Evolutionary conservation across 2,113 vertebrate genomes (phyloP), one percentile per base, ranked within the genome.

Genomic region (Syngnathus typhle): DNA sequence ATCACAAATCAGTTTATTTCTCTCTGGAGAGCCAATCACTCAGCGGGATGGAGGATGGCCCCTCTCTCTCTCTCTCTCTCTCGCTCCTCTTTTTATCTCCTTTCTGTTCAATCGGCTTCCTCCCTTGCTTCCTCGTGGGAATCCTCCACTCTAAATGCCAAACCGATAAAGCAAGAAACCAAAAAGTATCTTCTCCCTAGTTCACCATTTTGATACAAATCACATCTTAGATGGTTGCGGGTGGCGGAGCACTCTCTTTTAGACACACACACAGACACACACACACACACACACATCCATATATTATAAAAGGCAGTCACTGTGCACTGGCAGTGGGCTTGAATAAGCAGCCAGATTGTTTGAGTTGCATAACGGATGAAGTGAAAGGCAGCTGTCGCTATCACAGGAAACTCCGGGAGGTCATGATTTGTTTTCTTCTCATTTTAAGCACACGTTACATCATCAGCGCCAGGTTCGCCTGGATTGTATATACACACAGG

Each of bases 1-100:
- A 88, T 88, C 85, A 88, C 60, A 87, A 87, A 88, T 90, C 80
- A 84, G 81, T 88, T 83, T 75, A 74, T 81, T 88, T 81, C 64
- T 59, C 86, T 80, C 77, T 15, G 39, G 75, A 78, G 85, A 72
- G 63, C 43, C 67, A 69, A 78, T 65, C 79, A 78, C 85, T 87
- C 78, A 74, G 72, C 68, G 62, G 52, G 68, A 77, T 67, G 44
- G 71, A 78, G 82, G 79, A 85, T 4, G 6, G 13, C 4, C 66
- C 36, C 69, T 80, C 27, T 36, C 55, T 58, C 21, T 55, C 13
- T 36, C 44, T 58, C 77, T 82, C 78, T 76, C 74, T 16, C 44
- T 47, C 44, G 5, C 44, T 23, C 72, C n/a, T 41, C 37, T 41
- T 79, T 81, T 80, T 71, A 84, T 87, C 83, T 84, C 71, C 73